A percentile compares a stretch with the other conserved stretches of the same genome.
phyloP scores from a whole-genome alignment of 2,888 invertebrate genomes.

The Lycophotia porphyrea region DNA sequence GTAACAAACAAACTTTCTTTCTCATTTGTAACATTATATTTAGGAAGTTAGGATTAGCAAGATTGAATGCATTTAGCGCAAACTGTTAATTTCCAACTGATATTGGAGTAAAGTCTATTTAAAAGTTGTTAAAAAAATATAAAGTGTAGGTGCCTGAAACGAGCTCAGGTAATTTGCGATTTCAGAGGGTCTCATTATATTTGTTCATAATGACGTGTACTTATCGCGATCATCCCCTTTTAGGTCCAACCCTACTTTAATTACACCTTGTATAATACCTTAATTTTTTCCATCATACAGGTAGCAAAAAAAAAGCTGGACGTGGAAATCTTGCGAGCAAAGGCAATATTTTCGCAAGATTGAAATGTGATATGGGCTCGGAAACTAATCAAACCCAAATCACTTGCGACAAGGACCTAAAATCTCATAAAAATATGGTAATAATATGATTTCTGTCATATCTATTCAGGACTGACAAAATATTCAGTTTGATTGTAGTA shows the following conservation, averaged over 20 bases:
- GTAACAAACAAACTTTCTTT: no score
- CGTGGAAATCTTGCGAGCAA: neutral
- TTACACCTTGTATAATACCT: neutral
- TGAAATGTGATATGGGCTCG: conserved; percentile 45
- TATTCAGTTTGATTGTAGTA: neutral
- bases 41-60: no score
- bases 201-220: neutral
- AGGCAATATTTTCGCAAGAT: conserved; percentile 29
- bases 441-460: conserved; percentile 23
- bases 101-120: neutral
- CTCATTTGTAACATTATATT: no score
- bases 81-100: neutral
- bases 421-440: conserved; percentile 29
- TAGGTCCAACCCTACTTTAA: neutral
- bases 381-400: conserved; percentile 53
- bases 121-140: neutral
- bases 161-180: neutral
- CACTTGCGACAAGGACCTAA: conserved; percentile 36
- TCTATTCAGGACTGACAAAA: conserved; percentile 12
- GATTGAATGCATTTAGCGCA: neutral
- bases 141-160: neutral
- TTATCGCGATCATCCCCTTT: neutral
- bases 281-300: neutral
- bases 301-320: conserved; percentile 16
- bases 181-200: neutral